Conservation (phyloP, 2,113 vertebrate genomes). For the Rhombomys opimus region DNA sequence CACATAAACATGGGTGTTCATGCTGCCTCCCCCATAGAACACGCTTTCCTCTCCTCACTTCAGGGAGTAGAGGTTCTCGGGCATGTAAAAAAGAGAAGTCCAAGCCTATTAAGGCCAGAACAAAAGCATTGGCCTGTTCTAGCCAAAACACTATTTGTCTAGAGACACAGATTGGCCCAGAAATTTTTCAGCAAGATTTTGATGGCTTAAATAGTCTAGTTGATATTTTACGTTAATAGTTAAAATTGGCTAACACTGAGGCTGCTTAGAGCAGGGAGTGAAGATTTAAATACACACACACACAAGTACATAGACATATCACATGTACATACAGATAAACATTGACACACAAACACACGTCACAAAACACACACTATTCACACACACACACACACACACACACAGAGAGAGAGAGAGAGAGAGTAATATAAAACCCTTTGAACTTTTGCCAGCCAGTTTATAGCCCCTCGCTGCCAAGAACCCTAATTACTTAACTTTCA, state of each 20-base stretch:
- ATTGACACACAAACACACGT: too few relatives aligned
- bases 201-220: neutral
- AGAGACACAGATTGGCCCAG: neutral
- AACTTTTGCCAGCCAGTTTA: neutral
- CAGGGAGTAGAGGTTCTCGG: slow-evolving; percentile 20
- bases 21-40: neutral
- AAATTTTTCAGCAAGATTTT: slow-evolving; percentile 18
- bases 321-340: neutral
- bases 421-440: neutral
- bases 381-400: neutral
- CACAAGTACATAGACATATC: neutral
- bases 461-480: neutral
- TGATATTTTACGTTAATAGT: neutral
- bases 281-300: neutral
- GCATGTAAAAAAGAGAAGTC: neutral
- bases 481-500: neutral
- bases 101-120: neutral
- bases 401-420: neutral
- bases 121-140: neutral
- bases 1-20: neutral
- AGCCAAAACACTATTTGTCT: neutral
- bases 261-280: neutral
- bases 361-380: neutral
- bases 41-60: neutral
- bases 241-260: slow-evolving; percentile 27